Evolutionary conservation across 2,113 vertebrate genomes (phyloP).

Genomic region (Daubentonia madagascariensis): DNA sequence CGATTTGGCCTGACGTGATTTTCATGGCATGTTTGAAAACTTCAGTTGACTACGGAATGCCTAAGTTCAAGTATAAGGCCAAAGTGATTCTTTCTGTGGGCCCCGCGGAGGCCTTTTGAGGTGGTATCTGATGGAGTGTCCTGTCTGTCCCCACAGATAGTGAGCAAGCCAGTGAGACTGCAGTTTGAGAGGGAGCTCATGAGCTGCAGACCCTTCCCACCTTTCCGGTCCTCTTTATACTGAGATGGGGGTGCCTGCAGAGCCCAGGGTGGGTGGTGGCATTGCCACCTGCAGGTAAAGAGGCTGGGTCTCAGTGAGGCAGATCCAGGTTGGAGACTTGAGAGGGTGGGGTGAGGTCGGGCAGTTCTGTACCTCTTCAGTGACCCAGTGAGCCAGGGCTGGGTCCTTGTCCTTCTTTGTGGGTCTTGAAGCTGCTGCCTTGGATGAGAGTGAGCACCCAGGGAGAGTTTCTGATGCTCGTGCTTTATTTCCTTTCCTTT

Average conservation of each 20-base stretch:
- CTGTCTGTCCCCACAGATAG: background rate
- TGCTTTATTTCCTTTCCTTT: constrained; percentile 48
- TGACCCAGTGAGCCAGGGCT: background rate
- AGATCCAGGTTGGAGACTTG: background rate
- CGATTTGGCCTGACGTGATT: background rate
- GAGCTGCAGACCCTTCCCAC: background rate
- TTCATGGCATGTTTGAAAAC: background rate
- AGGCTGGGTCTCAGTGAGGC: background rate
- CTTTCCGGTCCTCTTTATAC: background rate
- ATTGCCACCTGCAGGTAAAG: background rate
- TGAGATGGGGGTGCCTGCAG: background rate
- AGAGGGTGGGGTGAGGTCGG: background rate
- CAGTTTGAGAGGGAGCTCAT: background rate
- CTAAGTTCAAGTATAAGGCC: background rate
- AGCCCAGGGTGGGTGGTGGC: background rate
- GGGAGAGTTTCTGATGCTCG: constrained; percentile 14
- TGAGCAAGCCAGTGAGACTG: background rate
- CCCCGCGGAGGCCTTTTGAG: background rate
- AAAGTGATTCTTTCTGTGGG: background rate
- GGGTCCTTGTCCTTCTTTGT: background rate
- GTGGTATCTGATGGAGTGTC: background rate
- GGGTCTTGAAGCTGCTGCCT: background rate
- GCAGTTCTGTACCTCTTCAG: background rate
- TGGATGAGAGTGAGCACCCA: background rate
- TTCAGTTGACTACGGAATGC: background rate